phyloP scores from a whole-genome alignment of 37 sponge, comb jelly and placozoan genomes.

The Chondrilla cf. caribensis region DNA sequence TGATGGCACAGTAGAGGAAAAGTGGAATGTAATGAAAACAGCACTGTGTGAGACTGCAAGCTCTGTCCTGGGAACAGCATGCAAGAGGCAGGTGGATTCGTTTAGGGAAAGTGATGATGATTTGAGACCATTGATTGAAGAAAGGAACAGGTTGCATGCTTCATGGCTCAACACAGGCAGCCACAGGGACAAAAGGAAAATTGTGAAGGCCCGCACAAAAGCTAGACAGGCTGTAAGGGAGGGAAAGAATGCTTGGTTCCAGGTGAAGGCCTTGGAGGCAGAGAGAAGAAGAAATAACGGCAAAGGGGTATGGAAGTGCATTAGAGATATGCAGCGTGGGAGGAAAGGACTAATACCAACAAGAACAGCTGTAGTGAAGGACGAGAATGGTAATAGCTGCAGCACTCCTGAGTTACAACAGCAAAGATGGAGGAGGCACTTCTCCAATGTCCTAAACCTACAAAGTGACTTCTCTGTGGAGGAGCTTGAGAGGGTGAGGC shows the following conservation, averaged over 20 bases:
- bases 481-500: neutral
- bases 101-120: neutral
- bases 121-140: neutral
- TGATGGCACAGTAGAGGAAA: neutral
- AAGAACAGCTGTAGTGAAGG: neutral
- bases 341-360: constrained; percentile 35
- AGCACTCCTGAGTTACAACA: constrained; percentile 7
- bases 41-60: neutral
- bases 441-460: neutral
- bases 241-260: constrained; percentile 29
- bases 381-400: constrained; percentile 27
- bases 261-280: constrained; percentile 34
- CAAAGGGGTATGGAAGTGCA: constrained; percentile 26
- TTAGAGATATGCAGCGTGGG: constrained; percentile 33
- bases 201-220: neutral
- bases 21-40: neutral
- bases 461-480: constrained; percentile 28
- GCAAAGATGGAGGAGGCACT: constrained; percentile 34
- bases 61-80: neutral
- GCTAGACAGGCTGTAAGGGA: constrained; percentile 21
- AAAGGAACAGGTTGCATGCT: constrained; percentile 8
- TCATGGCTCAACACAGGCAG: neutral
- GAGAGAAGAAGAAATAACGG: constrained; percentile 35
- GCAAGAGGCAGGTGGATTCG: constrained; percentile 3
- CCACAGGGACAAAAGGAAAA: constrained; percentile 12